phyloP scores from a whole-genome alignment of 2,113 vertebrate genomes.

The Labeo catla region DNA sequence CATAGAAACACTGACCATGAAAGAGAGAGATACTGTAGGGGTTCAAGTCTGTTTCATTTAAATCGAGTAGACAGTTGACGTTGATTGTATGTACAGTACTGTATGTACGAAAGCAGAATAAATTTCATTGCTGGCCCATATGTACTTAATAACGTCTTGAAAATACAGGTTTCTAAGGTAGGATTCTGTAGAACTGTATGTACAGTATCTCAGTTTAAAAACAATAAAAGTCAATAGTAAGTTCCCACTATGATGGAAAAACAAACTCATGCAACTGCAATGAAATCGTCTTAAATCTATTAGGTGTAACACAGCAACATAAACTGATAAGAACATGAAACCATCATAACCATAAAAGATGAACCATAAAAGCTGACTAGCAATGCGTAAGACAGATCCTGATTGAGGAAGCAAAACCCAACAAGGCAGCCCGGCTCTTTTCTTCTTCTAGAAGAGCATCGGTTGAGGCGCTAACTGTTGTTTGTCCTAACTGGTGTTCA shows the following conservation, averaged over 20 bases:
- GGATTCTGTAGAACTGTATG: too few relatives aligned
- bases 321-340: conserved; percentile 1
- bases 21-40: not conserved
- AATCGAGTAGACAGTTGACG: not conserved
- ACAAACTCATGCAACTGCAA: not conserved
- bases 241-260: not conserved
- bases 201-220: not conserved
- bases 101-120: not conserved
- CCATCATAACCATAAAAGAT: conserved; percentile 2
- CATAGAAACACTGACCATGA: not conserved
- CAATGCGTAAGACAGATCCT: not conserved
- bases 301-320: conserved; percentile 6
- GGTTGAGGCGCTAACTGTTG: not conserved
- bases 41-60: conserved; percentile 18
- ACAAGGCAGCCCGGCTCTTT: not conserved
- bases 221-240: conserved; percentile 10
- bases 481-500: conserved; percentile 15
- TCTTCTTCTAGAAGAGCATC: not conserved
- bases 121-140: not conserved
- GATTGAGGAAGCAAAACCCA: not conserved
- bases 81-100: not conserved
- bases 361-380: not conserved
- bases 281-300: conserved; percentile 5
- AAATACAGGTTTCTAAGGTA: not conserved
- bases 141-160: not conserved